Base-by-base conservation (phyloP, 1,140 invertebrate genomes). In the Brachionus asplanchnoidis region DNA sequence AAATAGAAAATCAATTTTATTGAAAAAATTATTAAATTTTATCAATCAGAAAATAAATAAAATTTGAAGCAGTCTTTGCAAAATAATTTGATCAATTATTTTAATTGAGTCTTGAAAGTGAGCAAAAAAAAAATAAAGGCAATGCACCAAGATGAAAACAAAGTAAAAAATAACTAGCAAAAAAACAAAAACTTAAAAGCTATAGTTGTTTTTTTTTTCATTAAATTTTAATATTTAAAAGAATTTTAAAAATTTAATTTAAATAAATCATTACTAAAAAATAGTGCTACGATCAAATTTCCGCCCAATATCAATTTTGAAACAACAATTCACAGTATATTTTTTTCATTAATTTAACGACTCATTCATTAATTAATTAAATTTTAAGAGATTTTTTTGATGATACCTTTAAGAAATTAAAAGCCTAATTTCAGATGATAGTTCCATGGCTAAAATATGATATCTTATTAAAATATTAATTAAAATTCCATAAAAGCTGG, bases 391-490 rank as follows among this genome's bases (percentile, higher is more conserved):
- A 20, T 60, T 60, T 60, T 60, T 60, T 60, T 60, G 53, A 60
- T 60, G 53, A 60, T 60, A 60, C 53, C 17, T 60, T 60, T 60
- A 60, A 60, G n/a, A 60, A 60, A 23, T 60, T 20, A 20, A 23
- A 60, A 23, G 8, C 53, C n/a, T 60, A 20, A 60, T 60, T 60
- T 60, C 6, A 23, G 53, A 20, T 20, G n/a, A 60, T 23, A 26
- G n/a, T 60, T 46, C 44, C 53, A 20, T 60, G 17, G 17, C 53
- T 20, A 60, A 73, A 42, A 20, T 42, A 32, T 73, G 68, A 73
- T 73, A 73, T 46, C 68, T 73, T 73, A 73, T 73, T 73, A 73
- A 40, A 73, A 42, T 73, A 73, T 40, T 73, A 73, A 73, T 73
- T 73, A 73, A 73, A 73, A 73, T 73, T 73, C 68, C 68, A 73